These are phyloP conservation scores for Perizoma flavofasciatum DNA, from an alignment of 2,888 invertebrate genomes.

Conservation along the genomic window DNA sequence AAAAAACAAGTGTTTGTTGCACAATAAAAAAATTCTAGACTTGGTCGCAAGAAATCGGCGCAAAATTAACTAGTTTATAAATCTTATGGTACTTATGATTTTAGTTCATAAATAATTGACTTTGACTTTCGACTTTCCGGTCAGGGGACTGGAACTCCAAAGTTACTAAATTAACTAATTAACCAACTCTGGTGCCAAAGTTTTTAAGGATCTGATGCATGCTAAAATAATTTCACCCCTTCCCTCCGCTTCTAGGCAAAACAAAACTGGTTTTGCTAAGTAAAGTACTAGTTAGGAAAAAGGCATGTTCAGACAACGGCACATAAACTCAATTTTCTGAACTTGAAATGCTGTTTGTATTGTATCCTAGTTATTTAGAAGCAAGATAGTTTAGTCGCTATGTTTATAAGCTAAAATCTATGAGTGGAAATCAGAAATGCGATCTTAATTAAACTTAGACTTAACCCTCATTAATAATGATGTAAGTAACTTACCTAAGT, in stretches of 20 bases:
- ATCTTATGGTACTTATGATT: too few relatives aligned
- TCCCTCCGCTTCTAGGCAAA: slow-evolving; percentile 66
- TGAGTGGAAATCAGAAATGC: not conserved
- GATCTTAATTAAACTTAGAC: slow-evolving; percentile 10
- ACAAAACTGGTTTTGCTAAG: slow-evolving; percentile 59
- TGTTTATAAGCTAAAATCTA: too few relatives aligned
- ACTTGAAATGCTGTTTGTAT: slow-evolving; percentile 39
- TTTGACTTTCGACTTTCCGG: not conserved
- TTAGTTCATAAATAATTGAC: too few relatives aligned
- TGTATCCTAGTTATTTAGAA: not conserved
- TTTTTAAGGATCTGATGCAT: not conserved
- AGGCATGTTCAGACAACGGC: slow-evolving; percentile 18
- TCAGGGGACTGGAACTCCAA: slow-evolving; percentile 3
- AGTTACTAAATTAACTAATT: not conserved
- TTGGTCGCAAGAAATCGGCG: too few relatives aligned
- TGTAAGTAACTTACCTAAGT: too few relatives aligned
- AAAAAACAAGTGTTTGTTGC: too few relatives aligned
- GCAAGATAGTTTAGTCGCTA: not conserved
- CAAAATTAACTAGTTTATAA: too few relatives aligned
- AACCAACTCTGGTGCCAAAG: too few relatives aligned
- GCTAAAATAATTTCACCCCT: slow-evolving; percentile 52
- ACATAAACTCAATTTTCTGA: slow-evolving; percentile 26
- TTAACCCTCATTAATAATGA: not conserved
- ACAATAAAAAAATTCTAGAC: too few relatives aligned
- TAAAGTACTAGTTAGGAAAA: slow-evolving; percentile 41